Base-by-base conservation (phyloP, 2,888 invertebrate species). In the Galeruca laticollis region DNA sequence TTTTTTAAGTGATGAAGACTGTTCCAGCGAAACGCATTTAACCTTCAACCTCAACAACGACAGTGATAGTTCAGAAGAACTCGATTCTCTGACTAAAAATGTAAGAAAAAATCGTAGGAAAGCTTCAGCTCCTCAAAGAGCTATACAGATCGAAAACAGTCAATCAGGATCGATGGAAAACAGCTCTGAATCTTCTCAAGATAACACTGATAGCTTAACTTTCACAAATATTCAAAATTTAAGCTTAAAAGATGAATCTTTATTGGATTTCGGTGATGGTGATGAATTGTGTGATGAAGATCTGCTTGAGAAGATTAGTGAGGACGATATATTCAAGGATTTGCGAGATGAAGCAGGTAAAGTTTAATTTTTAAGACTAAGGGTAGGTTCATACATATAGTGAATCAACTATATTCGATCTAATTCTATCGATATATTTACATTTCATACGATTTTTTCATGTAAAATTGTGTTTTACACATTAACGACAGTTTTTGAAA, bases 321-420 rank as follows among this genome's bases (percentile, higher is more conserved):
- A 83, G 62, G 79, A 83, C 47, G 80, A 83, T 77, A 83, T 84
- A 74, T 84, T 84, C 71, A 83, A 83, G 69, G 84, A 82, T 60
- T 68, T 83, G 51, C 79, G 80, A 47, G 81, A 83, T 64, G 82
- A 84, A 74, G 80, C 81, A 49, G 83, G 83, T 83, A 75, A 73
- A 26, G 6, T 5, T 26, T 26, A 3, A 26, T 26, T 26, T 1
- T 26, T 26, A 26, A 26, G 4, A 3, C 6, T 26, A 26, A 26
- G 3, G 6, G 26, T 26, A 3, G 4, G 6, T 26, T 26, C 26
- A 26, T 26, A 26, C 26, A 26, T 26, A 26, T 26, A 26, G 26
- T n/a, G n/a, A n/a, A n/a, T n/a, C n/a, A n/a, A n/a, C n/a, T n/a
- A n/a, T n/a, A n/a, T n/a, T n/a, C n/a, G n/a, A n/a, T n/a, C n/a